These are phyloP conservation scores for Parauchenoglanis punctatus DNA, from an alignment of 2,797 vertebrate genomes.

Conservation along the genomic window DNA sequence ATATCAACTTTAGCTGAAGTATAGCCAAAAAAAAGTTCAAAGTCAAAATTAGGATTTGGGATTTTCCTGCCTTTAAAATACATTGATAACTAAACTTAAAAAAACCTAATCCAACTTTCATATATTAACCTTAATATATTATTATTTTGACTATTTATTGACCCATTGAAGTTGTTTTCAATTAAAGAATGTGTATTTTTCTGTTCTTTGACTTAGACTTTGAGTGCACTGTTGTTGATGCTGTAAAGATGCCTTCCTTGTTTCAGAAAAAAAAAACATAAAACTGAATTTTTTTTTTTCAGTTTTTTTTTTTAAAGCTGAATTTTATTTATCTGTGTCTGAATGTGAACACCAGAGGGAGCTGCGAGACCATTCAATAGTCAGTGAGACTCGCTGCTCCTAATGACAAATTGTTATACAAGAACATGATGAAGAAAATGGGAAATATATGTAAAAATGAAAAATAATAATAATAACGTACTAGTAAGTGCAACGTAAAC, in stretches of 20 bases:
- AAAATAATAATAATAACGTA: too few species aligned
- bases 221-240: neutral
- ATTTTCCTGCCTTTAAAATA: neutral
- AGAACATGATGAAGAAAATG: neutral
- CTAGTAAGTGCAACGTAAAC: too few species aligned
- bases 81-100: neutral
- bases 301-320: too few species aligned
- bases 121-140: neutral
- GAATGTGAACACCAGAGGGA: conserved; percentile 1
- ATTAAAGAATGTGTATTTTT: neutral
- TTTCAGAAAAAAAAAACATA: neutral
- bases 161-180: neutral
- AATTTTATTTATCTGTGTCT: neutral
- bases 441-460: neutral
- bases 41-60: too few species aligned
- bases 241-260: neutral
- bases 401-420: neutral
- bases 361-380: neutral
- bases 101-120: neutral
- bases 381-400: neutral
- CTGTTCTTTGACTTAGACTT: neutral
- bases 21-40: too few species aligned
- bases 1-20: too few species aligned
- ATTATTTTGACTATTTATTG: neutral
- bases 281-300: neutral